Evolutionary conservation across 2,113 vertebrate genomes (phyloP).

Genomic region (Mugil cephalus): DNA sequence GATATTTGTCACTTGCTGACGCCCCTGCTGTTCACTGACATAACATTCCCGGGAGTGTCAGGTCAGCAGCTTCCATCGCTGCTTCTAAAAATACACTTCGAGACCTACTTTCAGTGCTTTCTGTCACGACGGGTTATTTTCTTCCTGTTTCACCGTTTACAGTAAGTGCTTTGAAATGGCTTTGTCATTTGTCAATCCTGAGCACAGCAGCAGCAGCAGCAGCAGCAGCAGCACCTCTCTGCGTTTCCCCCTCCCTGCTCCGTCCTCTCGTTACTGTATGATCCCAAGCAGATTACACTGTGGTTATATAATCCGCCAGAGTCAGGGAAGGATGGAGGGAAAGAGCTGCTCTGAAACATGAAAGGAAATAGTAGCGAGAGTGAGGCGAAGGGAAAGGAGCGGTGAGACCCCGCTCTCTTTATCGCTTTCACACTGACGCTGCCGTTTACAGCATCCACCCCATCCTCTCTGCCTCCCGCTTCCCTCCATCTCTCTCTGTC

Average conservation of each 20-base stretch:
- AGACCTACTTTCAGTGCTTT: neutral
- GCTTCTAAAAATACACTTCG: conserved; percentile 48
- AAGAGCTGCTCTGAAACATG: conserved; percentile 20
- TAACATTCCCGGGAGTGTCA: neutral
- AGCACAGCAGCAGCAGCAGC: neutral
- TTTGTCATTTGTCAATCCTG: neutral
- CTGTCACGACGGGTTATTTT: neutral
- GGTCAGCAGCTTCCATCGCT: conserved; percentile 20
- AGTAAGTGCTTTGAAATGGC: no score
- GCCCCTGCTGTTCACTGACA: neutral
- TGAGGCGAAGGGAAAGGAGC: conserved; percentile 1
- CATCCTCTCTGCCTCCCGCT: conserved; percentile 32
- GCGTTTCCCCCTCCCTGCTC: neutral
- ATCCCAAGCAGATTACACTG: conserved; percentile 75
- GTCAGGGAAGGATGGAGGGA: conserved; percentile 24
- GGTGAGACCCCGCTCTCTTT: neutral
- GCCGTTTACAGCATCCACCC: conserved; percentile 18
- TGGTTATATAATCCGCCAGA: conserved; percentile 67
- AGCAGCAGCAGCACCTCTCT: neutral
- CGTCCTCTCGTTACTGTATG: conserved; percentile 50
- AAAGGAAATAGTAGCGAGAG: neutral
- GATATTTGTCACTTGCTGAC: neutral
- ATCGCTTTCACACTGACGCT: conserved; percentile 18
- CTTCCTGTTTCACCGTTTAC: neutral
- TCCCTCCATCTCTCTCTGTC: conserved; percentile 40